Conservation (phyloP, 2,888 invertebrate genomes). For the Agrotis puta region DNA sequence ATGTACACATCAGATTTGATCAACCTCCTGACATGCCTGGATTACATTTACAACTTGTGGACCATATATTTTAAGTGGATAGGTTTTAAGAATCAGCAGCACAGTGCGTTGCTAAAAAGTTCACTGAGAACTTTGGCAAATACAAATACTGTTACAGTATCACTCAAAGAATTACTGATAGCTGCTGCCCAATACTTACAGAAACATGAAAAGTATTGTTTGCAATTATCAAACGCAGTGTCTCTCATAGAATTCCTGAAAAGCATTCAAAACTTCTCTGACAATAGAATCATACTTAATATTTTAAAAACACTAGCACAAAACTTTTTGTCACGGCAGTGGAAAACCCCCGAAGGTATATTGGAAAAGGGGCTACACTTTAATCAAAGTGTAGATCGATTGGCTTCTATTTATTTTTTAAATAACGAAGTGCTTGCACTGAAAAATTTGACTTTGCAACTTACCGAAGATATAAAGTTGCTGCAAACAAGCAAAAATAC, state of each 20-base stretch:
- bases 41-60: conserved; percentile 90
- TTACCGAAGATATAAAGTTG: conserved; percentile 90
- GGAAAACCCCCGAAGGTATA: conserved; percentile 92
- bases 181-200: conserved; percentile 83
- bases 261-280: conserved; percentile 84
- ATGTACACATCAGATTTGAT: conserved; percentile 74
- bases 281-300: conserved; percentile 81
- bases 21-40: conserved; percentile 86
- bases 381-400: conserved; percentile 92
- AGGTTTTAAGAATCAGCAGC: conserved; percentile 90
- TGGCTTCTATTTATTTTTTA: conserved; percentile 92
- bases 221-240: conserved; percentile 90
- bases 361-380: conserved; percentile 92
- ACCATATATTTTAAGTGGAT: conserved; percentile 92
- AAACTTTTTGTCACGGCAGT: conserved; percentile 92
- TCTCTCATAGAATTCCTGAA: conserved; percentile 89
- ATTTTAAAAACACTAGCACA: conserved; percentile 84
- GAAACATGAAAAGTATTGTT: conserved; percentile 87
- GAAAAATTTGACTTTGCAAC: conserved; percentile 89
- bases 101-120: conserved; percentile 79
- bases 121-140: conserved; percentile 83
- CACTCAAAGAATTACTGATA: conserved; percentile 80
- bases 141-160: conserved; percentile 71
- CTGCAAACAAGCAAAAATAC: conserved; percentile 91
- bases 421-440: conserved; percentile 91